A percentile compares a stretch with the other conserved stretches of the same genome.
Evolutionary conservation across 2,113 vertebrate genomes (phyloP).

Genomic region (Cyrtonyx montezumae): DNA sequence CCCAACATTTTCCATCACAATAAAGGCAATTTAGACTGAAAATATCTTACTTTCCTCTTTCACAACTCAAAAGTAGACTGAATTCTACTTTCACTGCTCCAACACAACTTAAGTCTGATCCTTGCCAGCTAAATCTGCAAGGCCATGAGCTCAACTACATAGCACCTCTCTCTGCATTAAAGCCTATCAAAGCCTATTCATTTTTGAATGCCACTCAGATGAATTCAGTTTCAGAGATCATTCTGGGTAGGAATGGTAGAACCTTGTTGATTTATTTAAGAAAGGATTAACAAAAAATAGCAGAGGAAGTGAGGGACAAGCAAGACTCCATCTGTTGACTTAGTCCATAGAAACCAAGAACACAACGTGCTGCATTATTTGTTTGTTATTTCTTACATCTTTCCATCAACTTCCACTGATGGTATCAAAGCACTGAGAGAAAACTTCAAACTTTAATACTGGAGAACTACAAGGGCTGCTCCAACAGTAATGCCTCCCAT

Average conservation of each 20-base stretch:
- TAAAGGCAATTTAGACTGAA: neutral
- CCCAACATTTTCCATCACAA: neutral
- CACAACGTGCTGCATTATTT: neutral
- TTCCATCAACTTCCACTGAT: neutral
- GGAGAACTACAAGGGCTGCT: neutral
- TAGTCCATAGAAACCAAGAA: neutral
- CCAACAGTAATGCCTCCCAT: too few relatives aligned
- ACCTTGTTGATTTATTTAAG: neutral
- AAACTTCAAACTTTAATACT: neutral
- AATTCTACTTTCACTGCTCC: neutral
- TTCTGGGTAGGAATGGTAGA: neutral
- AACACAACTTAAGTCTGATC: neutral
- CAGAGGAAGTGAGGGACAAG: neutral
- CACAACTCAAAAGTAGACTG: neutral
- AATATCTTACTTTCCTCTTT: constrained; percentile 10
- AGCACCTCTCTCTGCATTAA: neutral
- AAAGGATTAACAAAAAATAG: neutral
- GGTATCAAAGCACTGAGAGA: neutral
- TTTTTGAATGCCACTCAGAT: fast-evolving
- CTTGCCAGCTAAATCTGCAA: neutral
- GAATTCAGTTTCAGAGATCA: neutral
- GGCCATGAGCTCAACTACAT: neutral
- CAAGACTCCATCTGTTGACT: neutral
- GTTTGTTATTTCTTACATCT: neutral
- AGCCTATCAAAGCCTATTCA: too few relatives aligned